These are phyloP conservation scores for Cydia splendana DNA, from an alignment of 1,140 invertebrate species.

Conservation along the genomic window DNA sequence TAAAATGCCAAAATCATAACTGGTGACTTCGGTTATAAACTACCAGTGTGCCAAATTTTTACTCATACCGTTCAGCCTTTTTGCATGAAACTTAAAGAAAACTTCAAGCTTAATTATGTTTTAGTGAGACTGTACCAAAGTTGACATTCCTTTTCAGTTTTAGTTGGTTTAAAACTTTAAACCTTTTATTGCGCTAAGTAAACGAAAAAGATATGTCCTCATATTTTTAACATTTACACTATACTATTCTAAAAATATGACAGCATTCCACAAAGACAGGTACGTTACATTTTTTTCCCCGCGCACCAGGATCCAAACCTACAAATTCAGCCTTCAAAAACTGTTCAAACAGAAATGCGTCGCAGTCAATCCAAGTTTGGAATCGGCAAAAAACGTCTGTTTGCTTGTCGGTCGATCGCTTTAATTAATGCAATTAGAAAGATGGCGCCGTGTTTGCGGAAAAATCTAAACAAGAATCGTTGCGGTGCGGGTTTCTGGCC, in stretches of 20 bases:
- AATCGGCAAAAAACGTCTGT: slow-evolving; percentile 10
- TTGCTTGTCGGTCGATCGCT: slow-evolving; percentile 19
- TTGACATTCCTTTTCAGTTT: no score
- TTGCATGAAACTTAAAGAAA: no score
- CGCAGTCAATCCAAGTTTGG: slow-evolving; percentile 12
- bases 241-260: not conserved
- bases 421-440: slow-evolving; percentile 33
- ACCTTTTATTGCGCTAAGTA: no score
- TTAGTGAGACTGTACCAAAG: no score
- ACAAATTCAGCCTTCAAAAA: slow-evolving; percentile 4
- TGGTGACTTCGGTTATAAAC: no score
- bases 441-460: slow-evolving; percentile 22
- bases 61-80: no score
- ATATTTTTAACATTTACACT: not conserved
- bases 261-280: not conserved
- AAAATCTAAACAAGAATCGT: slow-evolving; percentile 28
- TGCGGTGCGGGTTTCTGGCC: not conserved
- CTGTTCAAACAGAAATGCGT: slow-evolving; percentile 1
- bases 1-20: no score
- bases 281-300: not conserved
- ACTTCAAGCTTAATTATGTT: no score
- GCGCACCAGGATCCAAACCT: not conserved
- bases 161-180: no score
- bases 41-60: no score
- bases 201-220: not conserved